A percentile compares a stretch with the other conserved stretches of the same genome.
These are phyloP conservation scores for Melangyna quadrimaculata DNA, from an alignment of 2,888 invertebrate species.

Conservation along the genomic window DNA sequence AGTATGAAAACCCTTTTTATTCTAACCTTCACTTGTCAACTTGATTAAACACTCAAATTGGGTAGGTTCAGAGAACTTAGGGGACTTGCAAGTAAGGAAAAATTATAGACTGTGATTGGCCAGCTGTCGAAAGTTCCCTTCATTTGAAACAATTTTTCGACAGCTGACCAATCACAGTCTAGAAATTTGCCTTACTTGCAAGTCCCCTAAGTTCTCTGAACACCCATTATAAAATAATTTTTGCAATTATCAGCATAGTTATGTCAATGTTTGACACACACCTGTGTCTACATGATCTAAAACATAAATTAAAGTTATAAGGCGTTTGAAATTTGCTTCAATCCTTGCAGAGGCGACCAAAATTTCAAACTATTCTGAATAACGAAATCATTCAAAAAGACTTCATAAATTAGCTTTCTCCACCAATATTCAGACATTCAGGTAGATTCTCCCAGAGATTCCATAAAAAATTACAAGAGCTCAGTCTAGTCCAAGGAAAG, in stretches of 20 bases:
- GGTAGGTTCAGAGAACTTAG: too few relatives aligned
- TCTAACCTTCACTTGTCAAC: too few relatives aligned
- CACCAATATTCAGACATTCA: neutral
- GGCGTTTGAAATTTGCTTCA: neutral
- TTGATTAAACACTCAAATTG: too few relatives aligned
- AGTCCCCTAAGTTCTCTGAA: too few relatives aligned
- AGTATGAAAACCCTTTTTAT: too few relatives aligned
- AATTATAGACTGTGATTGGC: too few relatives aligned
- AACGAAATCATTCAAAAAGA: neutral
- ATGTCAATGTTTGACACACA: neutral
- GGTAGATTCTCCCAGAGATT: neutral
- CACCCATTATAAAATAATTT: neutral
- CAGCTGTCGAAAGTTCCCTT: too few relatives aligned
- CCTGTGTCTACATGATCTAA: neutral
- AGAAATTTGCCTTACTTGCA: too few relatives aligned
- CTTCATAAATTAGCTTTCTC: neutral
- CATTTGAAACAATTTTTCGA: too few relatives aligned
- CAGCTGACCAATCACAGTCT: too few relatives aligned
- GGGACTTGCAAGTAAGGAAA: too few relatives aligned
- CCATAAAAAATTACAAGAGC: conserved; percentile 33
- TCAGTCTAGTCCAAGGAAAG: conserved; percentile 19
- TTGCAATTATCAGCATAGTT: neutral
- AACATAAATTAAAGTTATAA: neutral
- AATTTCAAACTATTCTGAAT: neutral
- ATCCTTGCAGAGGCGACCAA: neutral